phyloP scores from a whole-genome alignment of 2,113 vertebrate species.

The Furnarius figulus region DNA sequence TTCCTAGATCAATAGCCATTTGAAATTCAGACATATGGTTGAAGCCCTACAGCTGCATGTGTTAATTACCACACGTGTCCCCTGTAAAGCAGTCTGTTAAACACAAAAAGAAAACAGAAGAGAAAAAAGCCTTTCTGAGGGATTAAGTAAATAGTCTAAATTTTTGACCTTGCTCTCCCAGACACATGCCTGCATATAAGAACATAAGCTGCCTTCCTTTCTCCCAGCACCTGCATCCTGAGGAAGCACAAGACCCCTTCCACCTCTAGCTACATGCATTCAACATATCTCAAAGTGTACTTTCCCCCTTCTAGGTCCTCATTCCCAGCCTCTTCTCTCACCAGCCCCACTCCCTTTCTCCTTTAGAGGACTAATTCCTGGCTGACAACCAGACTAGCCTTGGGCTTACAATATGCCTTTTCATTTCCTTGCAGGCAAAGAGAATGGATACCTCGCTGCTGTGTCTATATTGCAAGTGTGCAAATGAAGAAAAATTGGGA shows the following conservation, averaged over 20 bases:
- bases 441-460: conserved; percentile 57
- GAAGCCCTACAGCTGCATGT: conserved; percentile 73
- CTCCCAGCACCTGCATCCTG: conserved; percentile 46
- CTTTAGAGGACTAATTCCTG: conserved; percentile 66
- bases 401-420: conserved; percentile 67
- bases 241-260: conserved; percentile 42
- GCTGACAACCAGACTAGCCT: conserved; percentile 67
- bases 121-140: conserved; percentile 69
- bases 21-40: conserved; percentile 80
- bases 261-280: neutral
- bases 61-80: conserved; percentile 81
- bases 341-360: conserved; percentile 33
- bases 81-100: conserved; percentile 77
- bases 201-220: conserved; percentile 57
- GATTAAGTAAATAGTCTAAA: conserved; percentile 80
- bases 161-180: conserved; percentile 72
- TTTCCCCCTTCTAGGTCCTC: conserved; percentile 19
- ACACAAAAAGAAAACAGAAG: conserved; percentile 76
- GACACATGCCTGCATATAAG: conserved; percentile 47
- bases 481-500: neutral
- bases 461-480: neutral
- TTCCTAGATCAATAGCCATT: conserved; percentile 77
- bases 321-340: neutral
- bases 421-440: conserved; percentile 68
- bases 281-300: neutral